Base-by-base conservation (phyloP, 2,888 invertebrate genomes). In the Andrena fulva region DNA sequence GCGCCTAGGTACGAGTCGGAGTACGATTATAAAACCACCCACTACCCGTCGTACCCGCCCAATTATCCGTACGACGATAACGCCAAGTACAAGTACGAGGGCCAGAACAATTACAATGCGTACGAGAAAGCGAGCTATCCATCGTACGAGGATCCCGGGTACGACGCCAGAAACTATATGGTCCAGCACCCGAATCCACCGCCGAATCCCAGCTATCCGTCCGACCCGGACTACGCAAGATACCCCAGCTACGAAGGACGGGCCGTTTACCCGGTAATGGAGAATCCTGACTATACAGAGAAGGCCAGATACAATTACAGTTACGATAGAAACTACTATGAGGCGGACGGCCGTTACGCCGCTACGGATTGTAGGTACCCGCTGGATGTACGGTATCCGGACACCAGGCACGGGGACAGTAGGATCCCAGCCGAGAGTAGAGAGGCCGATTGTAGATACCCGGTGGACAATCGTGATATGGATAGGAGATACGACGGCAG, bases 1-100 rank as follows among this genome's bases (percentile, higher is more conserved):
- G 85, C 89, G 52, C 87, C 91, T 78, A 89, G 92, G 84, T 92
- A 92, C 84, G 92, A 92, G 42, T 85, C 91, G 76, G 93, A 93
- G 64, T 94, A 93, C 84, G 94, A 94, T 89, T 94, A 93, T 90
- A 94, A 93, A 88, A 91, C 93, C 20, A 93, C 93, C 12, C 93
- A 94, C 77, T 94, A 94, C 77, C 94, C 94, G 74, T 93, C 93
- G 76, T 94, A 94, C 76, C 94, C 94, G 56, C 91, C 94, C 0
- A 94, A 94, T 84, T 94, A 94, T 80, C 94, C 94, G 20, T 94
- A 94, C 88, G 94, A 94, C 73, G 94, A 94, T 79, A 90, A 87
- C 85, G 92, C 52, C 64, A 80, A 93, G 73, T 93, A 92, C 89
- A 92, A 93, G 78, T 92, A 93, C 84, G 91, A 92, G n/a, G 77